Evolutionary conservation across 2,113 vertebrate genomes (phyloP).

Genomic region (Phaetusa simplex): DNA sequence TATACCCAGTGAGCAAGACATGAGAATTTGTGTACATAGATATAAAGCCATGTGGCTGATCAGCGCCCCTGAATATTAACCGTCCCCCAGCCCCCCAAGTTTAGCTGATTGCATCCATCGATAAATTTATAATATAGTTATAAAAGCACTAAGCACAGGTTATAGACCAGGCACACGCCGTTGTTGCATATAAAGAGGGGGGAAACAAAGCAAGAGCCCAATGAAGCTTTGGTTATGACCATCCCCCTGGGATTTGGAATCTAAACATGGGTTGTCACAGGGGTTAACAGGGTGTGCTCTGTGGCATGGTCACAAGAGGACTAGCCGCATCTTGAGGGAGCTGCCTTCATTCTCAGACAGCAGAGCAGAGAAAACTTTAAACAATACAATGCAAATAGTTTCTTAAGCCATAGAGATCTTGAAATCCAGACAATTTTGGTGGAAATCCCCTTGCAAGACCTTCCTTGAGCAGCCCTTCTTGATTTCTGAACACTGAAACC

Average conservation of each 20-base stretch:
- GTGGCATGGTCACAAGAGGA: background rate
- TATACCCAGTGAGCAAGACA: slow-evolving; percentile 7
- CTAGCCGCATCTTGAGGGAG: background rate
- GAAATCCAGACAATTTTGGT: background rate
- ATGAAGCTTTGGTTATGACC: background rate
- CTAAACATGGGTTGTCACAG: background rate
- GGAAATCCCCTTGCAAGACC: background rate
- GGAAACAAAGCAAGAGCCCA: background rate
- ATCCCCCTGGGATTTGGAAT: background rate
- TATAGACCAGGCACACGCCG: background rate
- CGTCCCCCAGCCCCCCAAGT: background rate
- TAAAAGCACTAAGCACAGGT: background rate
- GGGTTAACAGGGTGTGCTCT: background rate
- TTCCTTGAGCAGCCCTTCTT: background rate
- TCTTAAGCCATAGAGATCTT: background rate
- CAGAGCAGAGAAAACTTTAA: background rate
- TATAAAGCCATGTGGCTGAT: background rate
- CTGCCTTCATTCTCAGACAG: background rate
- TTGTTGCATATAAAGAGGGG: background rate
- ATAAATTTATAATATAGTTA: background rate
- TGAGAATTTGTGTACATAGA: background rate
- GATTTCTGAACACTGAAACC: background rate
- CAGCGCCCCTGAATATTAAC: background rate
- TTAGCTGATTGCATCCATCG: background rate
- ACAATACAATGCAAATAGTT: background rate